phyloP scores from a whole-genome alignment of 2,113 vertebrate genomes.

The Scomber colias region DNA sequence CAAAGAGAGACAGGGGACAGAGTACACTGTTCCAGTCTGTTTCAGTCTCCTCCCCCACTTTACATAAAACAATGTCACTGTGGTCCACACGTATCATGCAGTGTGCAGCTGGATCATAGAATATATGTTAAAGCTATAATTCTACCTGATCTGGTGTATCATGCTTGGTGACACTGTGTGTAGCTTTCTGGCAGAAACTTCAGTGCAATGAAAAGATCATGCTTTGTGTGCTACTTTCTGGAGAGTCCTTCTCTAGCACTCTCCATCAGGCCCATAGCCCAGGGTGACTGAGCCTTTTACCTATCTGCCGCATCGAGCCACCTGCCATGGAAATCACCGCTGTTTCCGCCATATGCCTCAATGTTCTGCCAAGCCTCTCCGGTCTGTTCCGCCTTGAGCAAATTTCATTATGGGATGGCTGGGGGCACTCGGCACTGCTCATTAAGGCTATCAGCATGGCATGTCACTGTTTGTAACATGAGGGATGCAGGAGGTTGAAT shows the following conservation, averaged over 20 bases:
- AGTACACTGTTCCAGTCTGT: constrained; percentile 13
- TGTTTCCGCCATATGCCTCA: constrained; percentile 95
- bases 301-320: constrained; percentile 84
- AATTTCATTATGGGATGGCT: constrained; percentile 95
- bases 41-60: background rate
- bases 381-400: constrained; percentile 92
- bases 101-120: background rate
- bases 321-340: constrained; percentile 91
- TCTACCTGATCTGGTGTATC: constrained; percentile 8
- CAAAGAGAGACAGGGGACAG: constrained; percentile 38
- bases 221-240: constrained; percentile 52
- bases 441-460: constrained; percentile 92
- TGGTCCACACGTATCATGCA: constrained; percentile 17
- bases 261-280: constrained; percentile 83
- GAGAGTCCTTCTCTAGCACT: constrained; percentile 66
- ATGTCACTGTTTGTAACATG: constrained; percentile 84
- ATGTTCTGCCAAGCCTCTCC: constrained; percentile 91
- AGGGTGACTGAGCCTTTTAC: constrained; percentile 83
- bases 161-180: background rate
- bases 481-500: constrained; percentile 62
- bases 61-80: constrained; percentile 25
- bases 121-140: constrained; percentile 13
- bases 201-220: constrained; percentile 25
- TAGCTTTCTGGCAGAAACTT: constrained; percentile 28
- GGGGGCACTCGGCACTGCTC: constrained; percentile 88